Percentiles rank a stretch among this genome's conserved stretches.
These are phyloP conservation scores for Planococcus citri DNA, from an alignment of 1,140 invertebrate species.

Conservation along the genomic window DNA sequence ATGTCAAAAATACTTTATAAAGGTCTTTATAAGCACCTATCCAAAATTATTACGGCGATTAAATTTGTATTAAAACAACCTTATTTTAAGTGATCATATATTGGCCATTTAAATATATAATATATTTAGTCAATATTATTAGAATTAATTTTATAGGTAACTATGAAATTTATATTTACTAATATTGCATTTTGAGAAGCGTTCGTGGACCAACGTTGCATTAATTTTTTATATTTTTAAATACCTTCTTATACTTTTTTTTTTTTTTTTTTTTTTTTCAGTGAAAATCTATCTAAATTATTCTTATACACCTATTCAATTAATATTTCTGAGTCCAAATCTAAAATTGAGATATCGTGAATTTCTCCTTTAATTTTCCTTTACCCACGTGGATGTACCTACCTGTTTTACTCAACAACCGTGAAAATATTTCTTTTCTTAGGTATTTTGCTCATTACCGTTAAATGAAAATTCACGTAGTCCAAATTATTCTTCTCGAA, in stretches of 20 bases:
- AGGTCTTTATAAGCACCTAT: no score
- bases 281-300: no score
- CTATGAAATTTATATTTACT: background rate
- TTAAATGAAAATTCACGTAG: background rate
- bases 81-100: conserved; percentile 3
- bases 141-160: background rate
- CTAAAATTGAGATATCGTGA: no score
- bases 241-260: background rate
- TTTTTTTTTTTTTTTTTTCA: background rate
- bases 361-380: no score
- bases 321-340: no score
- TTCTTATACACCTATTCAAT: no score
- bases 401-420: no score
- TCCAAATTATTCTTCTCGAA: background rate
- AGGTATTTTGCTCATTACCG: no score
- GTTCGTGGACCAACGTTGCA: background rate
- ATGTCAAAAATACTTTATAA: background rate
- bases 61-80: background rate
- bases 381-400: no score
- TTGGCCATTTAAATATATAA: conserved; percentile 5
- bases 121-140: conserved; percentile 12
- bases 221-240: background rate
- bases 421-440: no score
- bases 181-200: background rate
- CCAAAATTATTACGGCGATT: background rate